phyloP scores from a whole-genome alignment of 2,113 vertebrate genomes.

The Rattus norvegicus region GRCr8 NC_086027.1:96362501-96363000 shows the following conservation, averaged over 20 bases:
- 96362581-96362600: background rate
- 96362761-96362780: fast-evolving
- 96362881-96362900: conserved; percentile 29
- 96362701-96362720: fast-evolving
- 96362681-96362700: background rate
- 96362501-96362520: background rate
- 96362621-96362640: background rate
- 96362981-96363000: conserved; percentile 68
- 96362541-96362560: no score
- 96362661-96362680: fast-evolving
- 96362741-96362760: fast-evolving
- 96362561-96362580: background rate
- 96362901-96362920: background rate
- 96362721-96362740: background rate
- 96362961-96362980: conserved; percentile 67
- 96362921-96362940: conserved; percentile 38
- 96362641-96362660: fast-evolving
- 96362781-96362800: fast-evolving
- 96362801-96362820: background rate
- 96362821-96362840: background rate
- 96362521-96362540: background rate
- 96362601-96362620: background rate
- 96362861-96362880: background rate
- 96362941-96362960: background rate
- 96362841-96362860: background rate